These are phyloP conservation scores for Spea bombifrons DNA, from an alignment of 2,113 vertebrate species.

Conservation along the genomic window DNA sequence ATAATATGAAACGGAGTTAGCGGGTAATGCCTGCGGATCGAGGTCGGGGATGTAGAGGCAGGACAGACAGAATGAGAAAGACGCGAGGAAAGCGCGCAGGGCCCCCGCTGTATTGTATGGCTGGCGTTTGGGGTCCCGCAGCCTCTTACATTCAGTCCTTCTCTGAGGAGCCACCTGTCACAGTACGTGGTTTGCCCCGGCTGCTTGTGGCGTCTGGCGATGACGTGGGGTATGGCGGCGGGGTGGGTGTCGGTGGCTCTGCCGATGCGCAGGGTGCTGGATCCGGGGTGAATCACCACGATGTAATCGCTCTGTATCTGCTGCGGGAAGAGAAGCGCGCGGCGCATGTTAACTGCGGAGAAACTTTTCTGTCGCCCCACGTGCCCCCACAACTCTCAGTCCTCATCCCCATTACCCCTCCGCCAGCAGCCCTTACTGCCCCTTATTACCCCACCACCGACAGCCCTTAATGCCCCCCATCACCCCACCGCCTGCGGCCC, in stretches of 20 bases:
- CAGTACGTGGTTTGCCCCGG: constrained; percentile 76
- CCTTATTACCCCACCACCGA: too few species aligned
- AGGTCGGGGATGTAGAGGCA: too few species aligned
- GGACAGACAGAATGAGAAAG: too few species aligned
- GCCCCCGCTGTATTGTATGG: too few species aligned
- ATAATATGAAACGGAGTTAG: too few species aligned
- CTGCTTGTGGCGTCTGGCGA: constrained; percentile 86
- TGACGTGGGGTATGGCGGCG: constrained; percentile 79
- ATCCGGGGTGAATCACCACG: constrained; percentile 90
- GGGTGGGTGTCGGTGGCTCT: constrained; percentile 91
- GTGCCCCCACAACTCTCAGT: not conserved
- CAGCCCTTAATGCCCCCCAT: too few species aligned
- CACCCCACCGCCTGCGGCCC: too few species aligned
- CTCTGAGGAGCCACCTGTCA: constrained; percentile 84
- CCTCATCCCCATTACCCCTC: not conserved
- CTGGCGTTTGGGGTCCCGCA: not conserved
- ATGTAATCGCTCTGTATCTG: constrained; percentile 96
- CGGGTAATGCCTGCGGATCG: too few species aligned
- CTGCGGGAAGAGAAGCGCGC: constrained; percentile 58
- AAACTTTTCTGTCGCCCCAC: not conserved
- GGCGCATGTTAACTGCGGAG: too few species aligned
- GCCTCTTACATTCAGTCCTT: constrained; percentile 84
- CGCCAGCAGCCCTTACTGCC: too few species aligned
- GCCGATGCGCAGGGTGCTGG: constrained; percentile 81
- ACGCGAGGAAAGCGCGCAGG: too few species aligned